Conservation (phyloP, 2,888 invertebrate genomes). For the Thera britannica region DNA sequence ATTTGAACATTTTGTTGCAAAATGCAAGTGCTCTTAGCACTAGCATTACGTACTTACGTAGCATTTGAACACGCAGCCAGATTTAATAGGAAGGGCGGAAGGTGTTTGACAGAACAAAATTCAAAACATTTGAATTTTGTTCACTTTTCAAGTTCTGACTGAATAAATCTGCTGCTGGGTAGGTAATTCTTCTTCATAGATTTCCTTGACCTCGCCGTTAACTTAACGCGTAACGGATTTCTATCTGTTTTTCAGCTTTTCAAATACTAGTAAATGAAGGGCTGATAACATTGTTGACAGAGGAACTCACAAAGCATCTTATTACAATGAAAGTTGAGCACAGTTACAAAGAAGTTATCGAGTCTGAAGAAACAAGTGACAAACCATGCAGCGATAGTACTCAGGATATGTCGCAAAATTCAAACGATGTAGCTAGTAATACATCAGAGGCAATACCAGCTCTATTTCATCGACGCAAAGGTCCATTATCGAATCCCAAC, state of each 20-base stretch:
- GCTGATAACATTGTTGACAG: slow-evolving; percentile 69
- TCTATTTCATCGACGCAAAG: slow-evolving; percentile 63
- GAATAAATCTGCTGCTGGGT: no score
- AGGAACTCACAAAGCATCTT: slow-evolving; percentile 70
- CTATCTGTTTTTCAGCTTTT: slow-evolving; percentile 63
- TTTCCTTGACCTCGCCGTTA: background rate
- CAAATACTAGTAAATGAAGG: slow-evolving; percentile 79
- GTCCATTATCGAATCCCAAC: slow-evolving; percentile 54
- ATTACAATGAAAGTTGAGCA: slow-evolving; percentile 76
- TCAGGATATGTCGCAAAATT: slow-evolving; percentile 14
- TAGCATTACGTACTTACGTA: no score
- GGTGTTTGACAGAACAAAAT: no score
- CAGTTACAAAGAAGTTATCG: slow-evolving; percentile 49
- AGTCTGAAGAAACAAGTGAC: slow-evolving; percentile 2
- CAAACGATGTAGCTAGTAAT: slow-evolving; percentile 29
- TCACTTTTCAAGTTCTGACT: no score
- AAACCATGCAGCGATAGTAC: background rate
- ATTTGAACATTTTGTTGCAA: no score
- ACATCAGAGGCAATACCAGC: slow-evolving; percentile 49
- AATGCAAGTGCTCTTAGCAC: no score
- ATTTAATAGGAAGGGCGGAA: no score
- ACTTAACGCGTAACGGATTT: background rate
- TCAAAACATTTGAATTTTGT: no score
- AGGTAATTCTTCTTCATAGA: background rate
- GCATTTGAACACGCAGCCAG: no score